Evolutionary conservation across 64 coral and sea anemone genomes (phyloP), one percentile per base, ranked within the genome.

Genomic region (Astreopora myriophthalma): DNA sequence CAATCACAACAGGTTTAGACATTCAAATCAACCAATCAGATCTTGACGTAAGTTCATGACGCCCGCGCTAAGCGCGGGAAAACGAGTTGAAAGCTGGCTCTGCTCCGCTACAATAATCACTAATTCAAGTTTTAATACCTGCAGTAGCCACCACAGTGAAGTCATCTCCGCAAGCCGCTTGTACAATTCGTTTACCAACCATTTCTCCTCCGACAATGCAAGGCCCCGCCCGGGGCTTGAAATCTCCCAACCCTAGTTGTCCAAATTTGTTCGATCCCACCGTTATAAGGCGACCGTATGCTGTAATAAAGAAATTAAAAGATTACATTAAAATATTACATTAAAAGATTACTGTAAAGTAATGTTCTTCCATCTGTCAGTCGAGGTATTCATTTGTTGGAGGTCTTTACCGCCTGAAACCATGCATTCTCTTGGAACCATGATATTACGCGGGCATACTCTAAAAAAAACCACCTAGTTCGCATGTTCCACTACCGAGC

Each of bases 101-200:
- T n/a, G n/a, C n/a, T n/a, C n/a, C n/a, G n/a, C n/a, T n/a, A n/a
- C n/a, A n/a, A n/a, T n/a, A n/a, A n/a, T n/a, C n/a, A n/a, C n/a
- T n/a, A n/a, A 23, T 34, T 19, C 36, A 6, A 14, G 16, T 3
- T 11, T 42, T 40, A 19, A 88, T 80, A 99, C 97, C 94, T 84
- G 97, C 88, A 1, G 97, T 99, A 31, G 93, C 90, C 16, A 99
- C 94, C 8, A 99, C 87, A 0, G 97, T 99, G 42, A 95, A 99
- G 35, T 93, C 97, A 90, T 99, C 97, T 2, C 97, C 97, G 37
- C 97, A 99, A 1, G 97, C 90, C 13, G 97, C 97, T 30, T 86
- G 64, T 20, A 94, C 78, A 71, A 99, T 88, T 69, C 77, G 80
- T 48, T 99, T 95, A 19, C 97, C 93, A 19, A 95, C 86, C 25